Evolutionary conservation across 2,113 vertebrate genomes (phyloP), one percentile per base, ranked within the genome.

Genomic region (Ceyx cyanopectus): DNA sequence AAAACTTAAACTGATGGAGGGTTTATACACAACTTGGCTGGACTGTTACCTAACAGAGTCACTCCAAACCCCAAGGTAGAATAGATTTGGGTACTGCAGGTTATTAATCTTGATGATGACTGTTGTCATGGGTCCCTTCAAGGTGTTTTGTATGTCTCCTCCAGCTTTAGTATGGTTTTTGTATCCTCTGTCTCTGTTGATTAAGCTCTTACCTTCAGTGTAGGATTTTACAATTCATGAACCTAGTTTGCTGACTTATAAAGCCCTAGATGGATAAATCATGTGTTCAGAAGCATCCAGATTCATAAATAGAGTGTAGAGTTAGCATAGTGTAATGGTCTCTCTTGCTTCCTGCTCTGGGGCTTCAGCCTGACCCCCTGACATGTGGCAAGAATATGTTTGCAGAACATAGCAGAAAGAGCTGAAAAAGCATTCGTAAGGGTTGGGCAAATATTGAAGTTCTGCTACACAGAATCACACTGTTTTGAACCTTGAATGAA

Each of bases 21-120:
- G 94, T 96, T 95, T 94, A 77, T 83, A 53, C 18, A 29, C 69
- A 82, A 7, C 63, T 93, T 96, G 81, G 27, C 57, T 90, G 65
- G 46, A 75, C 77, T 43, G 37, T 81, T 95, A 67, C 57, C 80
- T 53, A 22, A 4, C 61, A n/a, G 70, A 90, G 56, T 85, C 41
- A 5, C 62, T 82, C 69, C 63, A 87, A 46, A 23, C 12, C 57
- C 58, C 32, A 41, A 19, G 23, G 45, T 5, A 54, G 65, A n/a
- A 60, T 22, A 83, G 73, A 80, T 79, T 54, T 58, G 70, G 37
- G 74, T 94, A 14, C 67, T 83, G 51, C 70, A 79, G 77, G 85
- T 95, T 86, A 72, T 41, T 93, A 48, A 11, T 78, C 61, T 87
- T 27, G 30, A 8, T 60, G 40, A 34, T 67, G 67, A 14, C 60